These are phyloP conservation scores for Hoplodrina blanda DNA, from an alignment of 2,888 invertebrate species.

Conservation along the genomic window DNA sequence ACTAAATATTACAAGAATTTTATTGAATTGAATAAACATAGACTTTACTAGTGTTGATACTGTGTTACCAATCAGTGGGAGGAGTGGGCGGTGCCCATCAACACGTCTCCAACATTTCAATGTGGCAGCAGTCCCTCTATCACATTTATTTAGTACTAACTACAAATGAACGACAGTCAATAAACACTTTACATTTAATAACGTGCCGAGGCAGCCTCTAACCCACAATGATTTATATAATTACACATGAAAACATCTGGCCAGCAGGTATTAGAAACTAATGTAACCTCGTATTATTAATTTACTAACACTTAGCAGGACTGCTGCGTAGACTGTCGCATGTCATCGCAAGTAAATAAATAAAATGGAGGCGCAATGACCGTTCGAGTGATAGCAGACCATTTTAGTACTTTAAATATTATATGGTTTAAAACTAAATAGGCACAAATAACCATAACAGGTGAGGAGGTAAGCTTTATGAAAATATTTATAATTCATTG, in stretches of 20 bases:
- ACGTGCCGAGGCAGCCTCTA: conserved; percentile 63
- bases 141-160: conserved; percentile 81
- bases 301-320: conserved; percentile 74
- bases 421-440: conserved; percentile 80
- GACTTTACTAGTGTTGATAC: conserved; percentile 68
- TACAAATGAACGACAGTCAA: conserved; percentile 84
- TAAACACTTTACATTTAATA: conserved; percentile 76
- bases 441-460: conserved; percentile 83
- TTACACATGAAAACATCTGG: conserved; percentile 70
- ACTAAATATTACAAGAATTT: conserved; percentile 74
- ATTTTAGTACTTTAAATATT: conserved; percentile 76
- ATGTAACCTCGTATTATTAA: conserved; percentile 55
- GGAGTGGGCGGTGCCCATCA: conserved; percentile 37
- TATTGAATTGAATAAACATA: conserved; percentile 74
- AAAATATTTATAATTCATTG: conserved; percentile 82
- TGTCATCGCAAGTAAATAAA: conserved; percentile 76
- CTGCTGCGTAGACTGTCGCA: conserved; percentile 75
- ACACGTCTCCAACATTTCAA: conserved; percentile 71
- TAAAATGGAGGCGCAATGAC: conserved; percentile 82
- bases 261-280: conserved; percentile 72
- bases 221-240: conserved; percentile 65
- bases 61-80: conserved; percentile 65
- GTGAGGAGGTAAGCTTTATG: conserved; percentile 82
- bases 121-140: conserved; percentile 83
- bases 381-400: conserved; percentile 76